phyloP scores from a whole-genome alignment of 2,113 vertebrate species.

The Takifugu flavidus region DNA sequence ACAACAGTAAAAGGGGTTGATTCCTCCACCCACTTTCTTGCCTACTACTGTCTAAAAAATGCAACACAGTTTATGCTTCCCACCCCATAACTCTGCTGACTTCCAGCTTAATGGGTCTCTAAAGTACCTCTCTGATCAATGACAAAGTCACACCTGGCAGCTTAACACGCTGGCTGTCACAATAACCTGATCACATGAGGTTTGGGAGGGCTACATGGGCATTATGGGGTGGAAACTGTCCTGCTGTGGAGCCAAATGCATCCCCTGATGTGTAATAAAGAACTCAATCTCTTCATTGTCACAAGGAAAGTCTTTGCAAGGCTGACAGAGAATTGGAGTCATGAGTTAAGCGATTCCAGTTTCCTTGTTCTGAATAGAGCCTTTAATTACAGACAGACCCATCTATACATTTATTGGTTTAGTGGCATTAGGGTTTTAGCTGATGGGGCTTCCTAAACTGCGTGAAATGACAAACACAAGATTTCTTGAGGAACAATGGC shows the following conservation, averaged over 20 bases:
- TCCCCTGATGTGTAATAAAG: slow-evolving; percentile 60
- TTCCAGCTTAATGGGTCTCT: slow-evolving; percentile 28
- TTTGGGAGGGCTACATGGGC: slow-evolving; percentile 51
- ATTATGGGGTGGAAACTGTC: slow-evolving; percentile 58
- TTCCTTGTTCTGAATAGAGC: slow-evolving; percentile 24
- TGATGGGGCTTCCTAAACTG: background rate
- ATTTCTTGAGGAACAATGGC: background rate
- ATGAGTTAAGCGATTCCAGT: slow-evolving; percentile 57
- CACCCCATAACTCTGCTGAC: slow-evolving; percentile 12
- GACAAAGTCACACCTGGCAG: slow-evolving; percentile 46
- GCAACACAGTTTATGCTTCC: slow-evolving; percentile 15
- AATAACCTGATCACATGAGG: slow-evolving; percentile 49
- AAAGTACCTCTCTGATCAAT: slow-evolving; percentile 32
- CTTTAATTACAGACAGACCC: slow-evolving; percentile 7
- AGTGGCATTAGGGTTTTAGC: slow-evolving; percentile 4
- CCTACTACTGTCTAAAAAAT: too few relatives aligned
- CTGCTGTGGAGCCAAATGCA: slow-evolving; percentile 46
- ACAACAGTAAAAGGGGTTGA: too few relatives aligned
- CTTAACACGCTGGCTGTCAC: slow-evolving; percentile 22
- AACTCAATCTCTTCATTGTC: slow-evolving; percentile 53
- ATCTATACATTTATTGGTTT: slow-evolving; percentile 12
- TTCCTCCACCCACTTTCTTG: too few relatives aligned
- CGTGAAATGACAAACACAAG: background rate
- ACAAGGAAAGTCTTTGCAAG: slow-evolving; percentile 40
- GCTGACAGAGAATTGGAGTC: slow-evolving; percentile 32